Conservation (phyloP, 2,113 vertebrate species). For the Calidris pygmaea region DNA sequence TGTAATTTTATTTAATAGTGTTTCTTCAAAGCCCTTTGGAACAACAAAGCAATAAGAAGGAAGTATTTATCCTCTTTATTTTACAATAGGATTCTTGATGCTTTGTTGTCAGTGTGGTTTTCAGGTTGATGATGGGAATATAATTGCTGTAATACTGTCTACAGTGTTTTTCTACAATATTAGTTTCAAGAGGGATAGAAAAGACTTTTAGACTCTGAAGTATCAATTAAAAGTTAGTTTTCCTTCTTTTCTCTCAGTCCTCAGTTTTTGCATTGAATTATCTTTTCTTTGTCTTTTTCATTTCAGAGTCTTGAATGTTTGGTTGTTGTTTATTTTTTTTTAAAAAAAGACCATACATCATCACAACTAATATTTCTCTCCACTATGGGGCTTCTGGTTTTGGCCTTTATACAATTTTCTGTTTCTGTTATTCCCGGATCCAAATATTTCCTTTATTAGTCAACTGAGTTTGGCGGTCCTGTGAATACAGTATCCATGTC, state of each 20-base stretch:
- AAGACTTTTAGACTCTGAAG: not conserved
- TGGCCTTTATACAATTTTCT: not conserved
- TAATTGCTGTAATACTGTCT: not conserved
- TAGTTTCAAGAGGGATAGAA: not conserved
- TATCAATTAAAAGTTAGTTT: not conserved
- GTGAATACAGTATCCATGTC: not conserved
- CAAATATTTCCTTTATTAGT: not conserved
- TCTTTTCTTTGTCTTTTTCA: not conserved
- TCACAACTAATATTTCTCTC: not conserved
- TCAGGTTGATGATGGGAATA: not conserved
- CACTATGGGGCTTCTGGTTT: not conserved
- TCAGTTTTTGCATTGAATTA: not conserved
- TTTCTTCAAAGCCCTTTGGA: not conserved
- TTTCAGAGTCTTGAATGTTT: not conserved
- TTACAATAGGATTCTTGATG: not conserved
- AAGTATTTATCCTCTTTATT: not conserved
- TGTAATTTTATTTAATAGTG: not conserved
- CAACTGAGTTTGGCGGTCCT: not conserved
- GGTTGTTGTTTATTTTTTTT: fast-evolving
- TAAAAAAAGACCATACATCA: not conserved
- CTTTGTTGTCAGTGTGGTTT: not conserved
- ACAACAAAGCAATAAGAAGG: not conserved
- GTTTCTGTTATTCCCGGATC: not conserved
- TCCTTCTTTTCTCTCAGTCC: not conserved
- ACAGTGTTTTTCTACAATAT: not conserved